phyloP scores from a whole-genome alignment of 2,797 vertebrate species.

The Sebastes flavidus region DNA sequence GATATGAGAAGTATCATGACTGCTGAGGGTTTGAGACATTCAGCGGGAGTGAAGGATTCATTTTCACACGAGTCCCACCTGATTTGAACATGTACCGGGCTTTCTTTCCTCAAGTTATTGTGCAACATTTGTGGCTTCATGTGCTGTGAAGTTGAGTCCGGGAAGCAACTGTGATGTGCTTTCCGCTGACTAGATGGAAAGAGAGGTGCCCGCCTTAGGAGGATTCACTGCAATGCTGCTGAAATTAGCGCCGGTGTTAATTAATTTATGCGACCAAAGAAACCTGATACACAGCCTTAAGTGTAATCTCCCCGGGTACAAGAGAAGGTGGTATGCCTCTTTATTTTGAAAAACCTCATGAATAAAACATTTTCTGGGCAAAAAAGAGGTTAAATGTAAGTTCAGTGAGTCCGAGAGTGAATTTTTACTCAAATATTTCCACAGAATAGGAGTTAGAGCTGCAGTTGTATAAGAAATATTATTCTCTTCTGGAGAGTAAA shows the following conservation, averaged over 20 bases:
- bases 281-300: constrained; percentile 48
- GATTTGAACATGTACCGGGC: constrained; percentile 34
- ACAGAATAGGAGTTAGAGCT: neutral
- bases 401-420: neutral
- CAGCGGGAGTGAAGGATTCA: constrained; percentile 27
- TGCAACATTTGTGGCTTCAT: constrained; percentile 1
- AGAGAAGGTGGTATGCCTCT: constrained; percentile 28
- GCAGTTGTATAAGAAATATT: constrained; percentile 1
- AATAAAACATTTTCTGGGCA: constrained; percentile 36
- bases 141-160: constrained; percentile 41
- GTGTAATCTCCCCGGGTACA: constrained; percentile 25
- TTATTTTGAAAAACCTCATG: constrained; percentile 19
- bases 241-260: constrained; percentile 68
- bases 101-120: constrained; percentile 46
- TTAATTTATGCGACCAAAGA: constrained; percentile 67
- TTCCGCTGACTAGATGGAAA: constrained; percentile 75
- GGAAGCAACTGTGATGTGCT: constrained; percentile 51
- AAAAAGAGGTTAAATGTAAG: constrained; percentile 22
- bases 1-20: constrained; percentile 10
- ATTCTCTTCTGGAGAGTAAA: neutral
- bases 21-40: constrained; percentile 25
- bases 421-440: neutral
- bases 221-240: constrained; percentile 57
- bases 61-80: constrained; percentile 43
- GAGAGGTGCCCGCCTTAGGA: constrained; percentile 65